Percentiles rank a stretch among this genome's conserved stretches.
phyloP scores from a whole-genome alignment of 1,140 invertebrate species.

The Heliconius melpomene region DNA sequence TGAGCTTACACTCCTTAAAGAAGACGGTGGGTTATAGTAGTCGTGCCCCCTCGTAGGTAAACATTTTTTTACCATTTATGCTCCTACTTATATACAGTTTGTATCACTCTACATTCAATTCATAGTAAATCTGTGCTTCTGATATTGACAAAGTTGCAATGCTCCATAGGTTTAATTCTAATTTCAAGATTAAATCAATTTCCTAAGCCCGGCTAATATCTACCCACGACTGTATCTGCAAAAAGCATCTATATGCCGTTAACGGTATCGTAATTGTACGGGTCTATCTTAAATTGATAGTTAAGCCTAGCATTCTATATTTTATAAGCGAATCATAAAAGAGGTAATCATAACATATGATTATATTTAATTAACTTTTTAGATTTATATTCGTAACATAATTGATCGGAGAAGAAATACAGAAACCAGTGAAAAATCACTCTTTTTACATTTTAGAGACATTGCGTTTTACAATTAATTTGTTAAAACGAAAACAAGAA shows the following conservation, averaged over 20 bases:
- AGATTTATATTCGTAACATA: too few species aligned
- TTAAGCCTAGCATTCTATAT: conserved; percentile 10
- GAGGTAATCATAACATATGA: background rate
- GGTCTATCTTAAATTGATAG: background rate
- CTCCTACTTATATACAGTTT: too few species aligned
- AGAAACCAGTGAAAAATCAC: too few species aligned
- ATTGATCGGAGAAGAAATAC: too few species aligned
- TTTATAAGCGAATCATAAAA: background rate
- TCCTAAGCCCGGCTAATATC: background rate
- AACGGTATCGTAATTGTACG: conserved; percentile 10
- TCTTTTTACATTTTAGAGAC: too few species aligned
- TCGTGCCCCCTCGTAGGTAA: too few species aligned
- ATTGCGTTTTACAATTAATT: too few species aligned
- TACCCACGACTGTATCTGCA: conserved; percentile 3
- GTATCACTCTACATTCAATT: background rate
- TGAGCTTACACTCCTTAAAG: too few species aligned
- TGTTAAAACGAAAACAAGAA: too few species aligned
- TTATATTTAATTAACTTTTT: background rate
- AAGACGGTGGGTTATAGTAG: too few species aligned
- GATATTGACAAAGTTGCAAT: background rate
- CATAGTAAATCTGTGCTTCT: background rate
- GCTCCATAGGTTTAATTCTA: background rate
- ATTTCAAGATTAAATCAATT: conserved; percentile 7
- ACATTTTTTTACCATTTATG: too few species aligned
- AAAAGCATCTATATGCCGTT: conserved; percentile 10